Conservation (phyloP, 2,113 vertebrate genomes). For the Micronycteris hirsuta region DNA sequence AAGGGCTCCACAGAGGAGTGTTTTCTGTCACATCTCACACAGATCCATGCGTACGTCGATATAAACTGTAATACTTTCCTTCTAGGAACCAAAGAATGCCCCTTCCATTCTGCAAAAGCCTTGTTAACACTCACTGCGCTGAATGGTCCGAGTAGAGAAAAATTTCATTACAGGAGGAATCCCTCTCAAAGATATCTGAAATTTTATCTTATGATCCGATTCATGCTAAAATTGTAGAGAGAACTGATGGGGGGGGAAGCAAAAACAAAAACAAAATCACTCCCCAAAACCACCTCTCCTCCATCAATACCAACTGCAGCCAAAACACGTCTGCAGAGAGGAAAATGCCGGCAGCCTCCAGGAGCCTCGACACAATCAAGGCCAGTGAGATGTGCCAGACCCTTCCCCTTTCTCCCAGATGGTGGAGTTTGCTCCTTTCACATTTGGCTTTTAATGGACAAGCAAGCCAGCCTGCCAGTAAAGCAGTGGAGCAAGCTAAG, state of each 20-base stretch:
- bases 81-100: conserved; percentile 11
- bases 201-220: neutral
- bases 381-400: conserved; percentile 52
- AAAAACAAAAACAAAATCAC: neutral
- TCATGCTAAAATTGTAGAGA: neutral
- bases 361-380: conserved; percentile 29
- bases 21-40: conserved; percentile 23
- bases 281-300: neutral
- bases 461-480: conserved; percentile 49
- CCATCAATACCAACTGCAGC: neutral
- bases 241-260: neutral
- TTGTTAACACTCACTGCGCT: neutral
- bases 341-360: neutral
- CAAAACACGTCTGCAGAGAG: neutral
- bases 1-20: neutral
- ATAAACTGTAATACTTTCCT: conserved; percentile 32
- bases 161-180: neutral
- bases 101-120: neutral
- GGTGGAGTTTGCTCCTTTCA: conserved; percentile 23
- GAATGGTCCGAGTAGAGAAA: neutral
- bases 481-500: conserved; percentile 27
- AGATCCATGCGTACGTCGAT: conserved; percentile 25
- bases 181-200: neutral
- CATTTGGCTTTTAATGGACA: conserved; percentile 67
- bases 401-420: conserved; percentile 39